Evolutionary conservation across 1,140 invertebrate genomes (phyloP).

Genomic region (Oedothorax gibbosus): DNA sequence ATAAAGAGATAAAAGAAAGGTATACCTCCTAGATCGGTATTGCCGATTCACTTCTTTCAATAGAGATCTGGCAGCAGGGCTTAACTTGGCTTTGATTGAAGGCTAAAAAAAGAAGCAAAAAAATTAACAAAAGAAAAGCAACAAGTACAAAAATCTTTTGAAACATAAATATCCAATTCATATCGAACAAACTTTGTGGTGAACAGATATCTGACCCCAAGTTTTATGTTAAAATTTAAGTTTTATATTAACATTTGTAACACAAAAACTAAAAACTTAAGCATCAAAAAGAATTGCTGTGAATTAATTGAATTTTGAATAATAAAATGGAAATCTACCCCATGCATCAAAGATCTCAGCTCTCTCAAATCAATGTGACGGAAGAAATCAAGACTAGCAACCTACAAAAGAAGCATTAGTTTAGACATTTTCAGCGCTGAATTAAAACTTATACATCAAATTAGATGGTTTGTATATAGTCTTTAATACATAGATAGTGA

Average conservation of each 20-base stretch:
- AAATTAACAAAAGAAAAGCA: background rate
- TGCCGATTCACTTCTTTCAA: constrained; percentile 55
- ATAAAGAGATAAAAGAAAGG: too few species aligned
- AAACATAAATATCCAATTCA: background rate
- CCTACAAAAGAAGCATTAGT: constrained; percentile 22
- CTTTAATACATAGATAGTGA: background rate
- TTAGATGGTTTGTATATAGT: background rate
- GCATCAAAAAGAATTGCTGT: too few species aligned
- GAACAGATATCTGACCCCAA: background rate
- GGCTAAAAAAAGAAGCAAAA: constrained; percentile 19
- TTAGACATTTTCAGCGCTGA: background rate
- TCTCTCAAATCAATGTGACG: constrained; percentile 88
- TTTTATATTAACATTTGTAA: background rate
- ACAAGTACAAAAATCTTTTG: background rate
- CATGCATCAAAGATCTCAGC: constrained; percentile 73
- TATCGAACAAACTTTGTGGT: background rate
- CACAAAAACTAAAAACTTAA: background rate
- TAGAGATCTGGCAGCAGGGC: constrained; percentile 36
- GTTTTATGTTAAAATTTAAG: too few species aligned
- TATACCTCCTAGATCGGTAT: constrained; percentile 45
- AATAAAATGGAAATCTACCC: constrained; percentile 24
- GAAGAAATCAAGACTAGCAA: constrained; percentile 84
- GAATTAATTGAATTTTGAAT: background rate
- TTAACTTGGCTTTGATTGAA: constrained; percentile 50
- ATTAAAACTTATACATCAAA: background rate